These are phyloP conservation scores for Pangasius sanitwongsei DNA, from an alignment of 2,797 vertebrate genomes.

Conservation along the genomic window DNA sequence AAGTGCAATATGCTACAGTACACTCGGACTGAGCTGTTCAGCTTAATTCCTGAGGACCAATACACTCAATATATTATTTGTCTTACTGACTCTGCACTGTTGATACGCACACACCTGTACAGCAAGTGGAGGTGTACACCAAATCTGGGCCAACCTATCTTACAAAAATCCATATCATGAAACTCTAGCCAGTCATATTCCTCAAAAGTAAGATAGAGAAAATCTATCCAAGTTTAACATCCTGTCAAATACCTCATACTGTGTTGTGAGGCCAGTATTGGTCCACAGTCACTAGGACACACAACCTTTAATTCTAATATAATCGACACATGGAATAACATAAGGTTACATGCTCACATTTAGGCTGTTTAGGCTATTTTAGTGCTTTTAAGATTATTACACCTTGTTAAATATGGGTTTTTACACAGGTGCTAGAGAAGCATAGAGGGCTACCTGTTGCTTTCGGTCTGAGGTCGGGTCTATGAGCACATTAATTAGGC, in stretches of 20 bases:
- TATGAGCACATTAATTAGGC: conserved; percentile 91
- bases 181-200: neutral
- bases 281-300: neutral
- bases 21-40: neutral
- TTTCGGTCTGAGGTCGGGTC: conserved; percentile 88
- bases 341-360: no score
- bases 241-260: neutral
- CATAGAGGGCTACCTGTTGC: conserved; percentile 80
- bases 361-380: neutral
- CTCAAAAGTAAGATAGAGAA: neutral
- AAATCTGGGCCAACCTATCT: neutral
- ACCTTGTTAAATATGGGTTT: neutral
- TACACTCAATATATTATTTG: neutral
- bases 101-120: neutral
- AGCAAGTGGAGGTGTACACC: neutral
- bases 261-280: neutral
- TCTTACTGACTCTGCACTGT: neutral
- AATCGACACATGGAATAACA: neutral
- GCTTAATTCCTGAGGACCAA: neutral
- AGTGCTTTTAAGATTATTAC: neutral
- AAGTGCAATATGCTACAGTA: neutral
- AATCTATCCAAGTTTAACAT: neutral
- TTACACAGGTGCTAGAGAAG: neutral
- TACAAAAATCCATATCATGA: neutral
- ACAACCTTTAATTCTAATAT: neutral